phyloP scores from a whole-genome alignment of 2,888 invertebrate genomes.

The Eumerus sabulonum region DNA sequence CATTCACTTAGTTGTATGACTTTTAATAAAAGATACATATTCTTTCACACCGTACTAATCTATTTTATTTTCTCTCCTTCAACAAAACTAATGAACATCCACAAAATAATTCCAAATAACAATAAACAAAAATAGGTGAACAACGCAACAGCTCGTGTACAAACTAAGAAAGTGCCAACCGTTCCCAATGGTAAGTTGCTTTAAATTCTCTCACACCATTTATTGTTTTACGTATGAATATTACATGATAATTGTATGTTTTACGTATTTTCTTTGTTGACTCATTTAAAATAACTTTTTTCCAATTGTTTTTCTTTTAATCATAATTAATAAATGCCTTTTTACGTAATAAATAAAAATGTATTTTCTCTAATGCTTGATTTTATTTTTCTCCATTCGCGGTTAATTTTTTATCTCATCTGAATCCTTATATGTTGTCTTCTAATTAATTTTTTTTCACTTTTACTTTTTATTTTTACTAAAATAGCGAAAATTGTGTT shows the following conservation, averaged over 20 bases:
- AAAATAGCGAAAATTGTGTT: neutral
- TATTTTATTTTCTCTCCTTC: constrained; percentile 48
- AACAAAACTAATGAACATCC: constrained; percentile 27
- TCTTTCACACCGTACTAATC: constrained; percentile 59
- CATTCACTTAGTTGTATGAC: neutral
- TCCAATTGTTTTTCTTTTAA: too few relatives aligned
- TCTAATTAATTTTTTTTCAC: constrained; percentile 49
- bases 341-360: neutral
- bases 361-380: constrained; percentile 34
- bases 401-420: constrained; percentile 24
- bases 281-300: constrained; percentile 1
- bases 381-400: constrained; percentile 25
- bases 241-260: constrained; percentile 31
- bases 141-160: constrained; percentile 99
- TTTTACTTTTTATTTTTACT: too few relatives aligned
- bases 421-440: constrained; percentile 14
- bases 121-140: constrained; percentile 87
- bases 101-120: constrained; percentile 34
- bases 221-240: constrained; percentile 39
- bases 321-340: constrained; percentile 14
- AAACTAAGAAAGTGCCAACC: constrained; percentile 95
- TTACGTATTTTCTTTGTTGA: constrained; percentile 24
- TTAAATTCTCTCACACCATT: constrained; percentile 24
- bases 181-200: constrained; percentile 91
- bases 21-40: constrained; percentile 14